Percentiles rank a stretch among this genome's conserved stretches.
These are phyloP conservation scores for Xylophagus ater DNA, from an alignment of 2,888 invertebrate species.

Conservation along the genomic window DNA sequence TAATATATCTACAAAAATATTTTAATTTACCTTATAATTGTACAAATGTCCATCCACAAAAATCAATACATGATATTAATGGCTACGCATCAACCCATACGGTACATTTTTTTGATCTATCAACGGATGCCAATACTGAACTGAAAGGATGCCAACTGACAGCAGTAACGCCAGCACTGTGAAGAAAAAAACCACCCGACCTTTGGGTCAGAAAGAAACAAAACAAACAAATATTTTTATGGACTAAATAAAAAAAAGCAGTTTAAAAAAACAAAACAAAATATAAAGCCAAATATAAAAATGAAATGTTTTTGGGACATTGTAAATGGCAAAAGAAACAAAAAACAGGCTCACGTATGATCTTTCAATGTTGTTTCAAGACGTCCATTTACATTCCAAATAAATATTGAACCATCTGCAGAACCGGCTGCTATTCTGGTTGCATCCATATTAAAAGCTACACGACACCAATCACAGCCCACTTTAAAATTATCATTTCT, in stretches of 20 bases:
- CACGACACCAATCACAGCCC: constrained; percentile 88
- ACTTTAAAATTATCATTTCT: constrained; percentile 94
- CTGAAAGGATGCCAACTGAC: constrained; percentile 84
- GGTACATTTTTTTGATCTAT: constrained; percentile 67
- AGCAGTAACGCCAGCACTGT: constrained; percentile 72
- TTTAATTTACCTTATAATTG: no score
- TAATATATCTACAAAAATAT: no score
- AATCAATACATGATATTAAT: no score
- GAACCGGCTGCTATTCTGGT: constrained; percentile 85
- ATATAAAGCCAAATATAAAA: constrained; percentile 11
- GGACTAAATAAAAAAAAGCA: constrained; percentile 14
- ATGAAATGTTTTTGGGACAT: neutral
- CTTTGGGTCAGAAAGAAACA: constrained; percentile 12
- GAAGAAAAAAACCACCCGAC: constrained; percentile 34
- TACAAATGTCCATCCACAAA: no score
- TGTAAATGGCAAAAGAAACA: constrained; percentile 5
- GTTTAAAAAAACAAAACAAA: constrained; percentile 13
- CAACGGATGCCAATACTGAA: constrained; percentile 68
- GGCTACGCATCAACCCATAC: constrained; percentile 59
- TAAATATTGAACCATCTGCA: constrained; percentile 78
- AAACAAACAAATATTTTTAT: constrained; percentile 11
- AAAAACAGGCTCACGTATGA: constrained; percentile 54
- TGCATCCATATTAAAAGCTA: constrained; percentile 84
- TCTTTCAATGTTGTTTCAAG: constrained; percentile 71
- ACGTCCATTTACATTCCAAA: constrained; percentile 77